These are phyloP conservation scores for Euura saliciscinereae DNA, from an alignment of 1,140 invertebrate species.

Conservation along the genomic window DNA sequence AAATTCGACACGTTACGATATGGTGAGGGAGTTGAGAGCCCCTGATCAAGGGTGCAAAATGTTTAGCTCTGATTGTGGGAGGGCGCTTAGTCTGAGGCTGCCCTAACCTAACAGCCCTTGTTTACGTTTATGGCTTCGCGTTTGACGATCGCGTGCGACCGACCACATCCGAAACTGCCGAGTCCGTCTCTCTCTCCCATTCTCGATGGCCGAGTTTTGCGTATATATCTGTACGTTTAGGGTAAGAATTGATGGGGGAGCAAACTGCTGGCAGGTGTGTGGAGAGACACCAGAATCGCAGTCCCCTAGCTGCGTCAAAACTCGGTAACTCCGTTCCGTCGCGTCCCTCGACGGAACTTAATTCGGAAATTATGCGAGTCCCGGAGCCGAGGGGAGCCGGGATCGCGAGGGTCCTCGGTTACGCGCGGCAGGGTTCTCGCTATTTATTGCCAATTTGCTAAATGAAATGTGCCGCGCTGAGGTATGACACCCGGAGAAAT, in stretches of 20 bases:
- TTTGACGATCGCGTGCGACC: slow-evolving; percentile 52
- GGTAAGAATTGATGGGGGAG: slow-evolving; percentile 35
- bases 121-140: slow-evolving; percentile 57
- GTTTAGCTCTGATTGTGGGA: slow-evolving; percentile 52
- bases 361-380: neutral
- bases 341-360: neutral
- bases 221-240: no score
- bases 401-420: no score
- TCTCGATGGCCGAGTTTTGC: neutral
- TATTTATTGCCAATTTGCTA: slow-evolving; percentile 62
- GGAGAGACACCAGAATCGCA: neutral
- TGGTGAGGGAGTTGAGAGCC: slow-evolving; percentile 15
- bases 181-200: slow-evolving; percentile 14
- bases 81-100: slow-evolving; percentile 24
- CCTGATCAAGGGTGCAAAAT: slow-evolving; percentile 46
- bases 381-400: no score
- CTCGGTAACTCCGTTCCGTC: neutral
- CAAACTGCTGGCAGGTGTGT: slow-evolving; percentile 12
- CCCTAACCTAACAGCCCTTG: slow-evolving; percentile 51
- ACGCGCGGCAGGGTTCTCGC: slow-evolving; percentile 37
- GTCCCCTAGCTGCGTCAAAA: neutral
- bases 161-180: slow-evolving; percentile 18
- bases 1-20: no score
- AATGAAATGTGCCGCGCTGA: slow-evolving; percentile 52
- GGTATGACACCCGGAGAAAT: slow-evolving; percentile 3